phyloP scores from a whole-genome alignment of 2,888 invertebrate species.

The Drosophila ezoana region DNA sequence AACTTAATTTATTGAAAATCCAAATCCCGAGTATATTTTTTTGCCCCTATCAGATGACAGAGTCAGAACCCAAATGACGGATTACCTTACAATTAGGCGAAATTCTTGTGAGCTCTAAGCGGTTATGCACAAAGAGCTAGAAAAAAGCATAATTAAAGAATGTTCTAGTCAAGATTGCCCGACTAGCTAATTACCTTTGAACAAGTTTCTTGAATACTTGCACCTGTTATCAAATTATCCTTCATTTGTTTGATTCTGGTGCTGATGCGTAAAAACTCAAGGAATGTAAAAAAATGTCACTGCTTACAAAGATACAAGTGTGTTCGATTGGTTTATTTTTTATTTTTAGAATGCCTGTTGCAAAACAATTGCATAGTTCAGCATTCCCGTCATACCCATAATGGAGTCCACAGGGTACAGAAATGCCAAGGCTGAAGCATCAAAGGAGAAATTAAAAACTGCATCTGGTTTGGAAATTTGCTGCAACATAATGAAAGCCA shows the following conservation, averaged over 20 bases:
- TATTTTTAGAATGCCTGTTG: not conserved
- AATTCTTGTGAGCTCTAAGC: not conserved
- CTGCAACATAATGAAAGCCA: slow-evolving; percentile 32
- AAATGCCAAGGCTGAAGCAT: slow-evolving; percentile 23
- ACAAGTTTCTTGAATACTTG: not conserved
- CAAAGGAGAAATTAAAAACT: slow-evolving; percentile 46
- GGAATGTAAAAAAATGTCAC: no score
- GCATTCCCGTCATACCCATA: not conserved
- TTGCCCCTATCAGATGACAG: not conserved
- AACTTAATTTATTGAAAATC: slow-evolving; percentile 59
- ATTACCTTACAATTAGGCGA: slow-evolving; percentile 2
- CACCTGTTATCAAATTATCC: no score
- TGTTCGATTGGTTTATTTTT: no score
- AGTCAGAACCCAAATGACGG: not conserved
- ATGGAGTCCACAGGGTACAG: not conserved
- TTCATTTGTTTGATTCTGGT: no score
- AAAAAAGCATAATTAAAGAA: not conserved
- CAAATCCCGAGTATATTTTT: not conserved
- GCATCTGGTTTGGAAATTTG: not conserved
- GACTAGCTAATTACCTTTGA: not conserved
- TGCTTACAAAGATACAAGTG: no score
- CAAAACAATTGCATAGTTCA: not conserved
- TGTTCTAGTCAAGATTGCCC: not conserved
- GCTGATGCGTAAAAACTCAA: no score
- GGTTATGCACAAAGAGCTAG: not conserved